Evolutionary conservation across 1,140 invertebrate species (phyloP).

Genomic region (Aphaenogaster ashmeadi): DNA sequence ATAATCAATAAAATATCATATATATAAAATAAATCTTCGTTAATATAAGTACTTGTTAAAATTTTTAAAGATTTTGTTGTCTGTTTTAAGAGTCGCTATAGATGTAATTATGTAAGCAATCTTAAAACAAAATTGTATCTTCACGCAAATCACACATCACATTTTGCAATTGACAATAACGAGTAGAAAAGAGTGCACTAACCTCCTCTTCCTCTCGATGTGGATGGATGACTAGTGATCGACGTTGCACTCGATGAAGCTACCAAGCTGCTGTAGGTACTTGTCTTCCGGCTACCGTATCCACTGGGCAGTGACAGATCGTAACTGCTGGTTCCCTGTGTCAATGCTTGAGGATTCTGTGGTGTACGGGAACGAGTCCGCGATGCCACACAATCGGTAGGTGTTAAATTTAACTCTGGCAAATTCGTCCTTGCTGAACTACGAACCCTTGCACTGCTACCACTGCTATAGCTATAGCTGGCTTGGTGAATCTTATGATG

Average conservation of each 20-base stretch:
- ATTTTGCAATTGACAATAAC: conserved; percentile 67
- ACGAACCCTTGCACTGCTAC: conserved; percentile 79
- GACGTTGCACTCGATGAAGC: conserved; percentile 75
- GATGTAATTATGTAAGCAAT: conserved; percentile 34
- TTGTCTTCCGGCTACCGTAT: conserved; percentile 79
- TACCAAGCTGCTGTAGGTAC: conserved; percentile 77
- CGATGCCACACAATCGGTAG: conserved; percentile 85
- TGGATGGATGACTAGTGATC: conserved; percentile 84
- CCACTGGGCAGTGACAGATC: conserved; percentile 76
- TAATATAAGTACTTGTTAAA: conserved; percentile 11
- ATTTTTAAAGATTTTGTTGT: conserved; percentile 28
- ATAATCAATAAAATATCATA: background rate
- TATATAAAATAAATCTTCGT: conserved; percentile 20
- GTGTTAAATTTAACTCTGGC: conserved; percentile 80
- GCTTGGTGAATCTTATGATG: conserved; percentile 83
- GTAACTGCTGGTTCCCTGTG: conserved; percentile 76
- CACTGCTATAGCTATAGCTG: conserved; percentile 79
- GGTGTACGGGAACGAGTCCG: conserved; percentile 85
- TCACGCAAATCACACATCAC: conserved; percentile 72
- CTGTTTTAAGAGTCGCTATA: conserved; percentile 28
- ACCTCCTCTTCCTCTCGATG: conserved; percentile 85
- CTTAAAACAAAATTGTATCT: conserved; percentile 52
- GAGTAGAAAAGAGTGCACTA: conserved; percentile 68
- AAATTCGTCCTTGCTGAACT: conserved; percentile 76
- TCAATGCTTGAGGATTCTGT: conserved; percentile 80